These are phyloP conservation scores for Chiloscyllium plagiosum DNA, from an alignment of 2,113 vertebrate species.

Conservation along the genomic window DNA sequence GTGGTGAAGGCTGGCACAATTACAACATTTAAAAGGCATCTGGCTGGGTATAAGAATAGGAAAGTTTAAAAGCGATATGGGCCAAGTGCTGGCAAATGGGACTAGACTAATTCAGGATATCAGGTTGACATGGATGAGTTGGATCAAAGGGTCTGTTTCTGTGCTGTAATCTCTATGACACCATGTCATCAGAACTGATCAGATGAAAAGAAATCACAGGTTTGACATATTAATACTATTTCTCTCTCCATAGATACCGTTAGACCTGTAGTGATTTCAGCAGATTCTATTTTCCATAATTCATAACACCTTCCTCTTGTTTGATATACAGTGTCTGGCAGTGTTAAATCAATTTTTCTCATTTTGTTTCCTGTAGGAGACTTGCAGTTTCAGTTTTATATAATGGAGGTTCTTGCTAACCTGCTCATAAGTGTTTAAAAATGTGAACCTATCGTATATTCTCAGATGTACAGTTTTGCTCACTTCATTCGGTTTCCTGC, in stretches of 20 bases:
- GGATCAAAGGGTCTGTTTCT: no score
- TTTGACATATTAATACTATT: neutral
- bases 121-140: no score
- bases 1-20: no score
- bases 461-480: neutral
- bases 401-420: no score
- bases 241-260: neutral
- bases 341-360: neutral
- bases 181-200: neutral
- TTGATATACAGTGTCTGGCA: no score
- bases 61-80: no score
- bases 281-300: neutral
- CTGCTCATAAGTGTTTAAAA: neutral
- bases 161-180: no score
- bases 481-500: neutral
- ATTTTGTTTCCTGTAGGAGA: neutral
- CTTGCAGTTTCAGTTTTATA: neutral
- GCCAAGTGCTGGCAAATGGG: no score
- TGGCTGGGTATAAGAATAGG: no score
- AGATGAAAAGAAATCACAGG: neutral
- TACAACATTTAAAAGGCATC: no score
- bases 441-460: neutral
- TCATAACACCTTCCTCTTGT: neutral
- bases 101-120: no score
- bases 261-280: neutral